Evolutionary conservation across 2,797 vertebrate genomes (phyloP).

Genomic region (Hydrocynus forskahlii): DNA sequence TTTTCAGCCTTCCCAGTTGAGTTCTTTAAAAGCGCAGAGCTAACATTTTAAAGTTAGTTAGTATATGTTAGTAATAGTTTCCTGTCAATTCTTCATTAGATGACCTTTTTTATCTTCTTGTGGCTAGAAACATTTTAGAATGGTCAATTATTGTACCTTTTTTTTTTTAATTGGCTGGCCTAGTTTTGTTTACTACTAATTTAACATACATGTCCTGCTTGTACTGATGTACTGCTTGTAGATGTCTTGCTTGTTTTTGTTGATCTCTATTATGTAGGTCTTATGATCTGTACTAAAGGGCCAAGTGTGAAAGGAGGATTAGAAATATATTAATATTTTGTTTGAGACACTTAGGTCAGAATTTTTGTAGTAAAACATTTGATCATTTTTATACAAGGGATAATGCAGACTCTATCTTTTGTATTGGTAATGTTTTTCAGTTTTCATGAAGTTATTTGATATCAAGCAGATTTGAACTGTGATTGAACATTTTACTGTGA

Average conservation of each 20-base stretch:
- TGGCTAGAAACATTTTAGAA: not conserved
- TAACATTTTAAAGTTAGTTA: not conserved
- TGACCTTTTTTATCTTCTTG: not conserved
- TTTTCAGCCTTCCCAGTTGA: too few relatives aligned
- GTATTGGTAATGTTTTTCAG: not conserved
- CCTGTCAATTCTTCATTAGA: not conserved
- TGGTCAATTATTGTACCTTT: not conserved
- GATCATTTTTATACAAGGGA: slow-evolving; percentile 1
- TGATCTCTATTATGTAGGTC: not conserved
- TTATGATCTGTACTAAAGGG: not conserved
- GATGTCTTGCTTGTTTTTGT: slow-evolving; percentile 3
- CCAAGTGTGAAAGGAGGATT: not conserved
- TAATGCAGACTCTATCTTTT: not conserved
- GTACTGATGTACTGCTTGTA: slow-evolving; percentile 17
- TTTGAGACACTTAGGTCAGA: slow-evolving; percentile 16
- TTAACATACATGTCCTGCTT: not conserved
- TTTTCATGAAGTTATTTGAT: not conserved
- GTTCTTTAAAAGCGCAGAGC: slow-evolving; percentile 6
- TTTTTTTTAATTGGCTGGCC: too few relatives aligned
- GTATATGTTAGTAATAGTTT: slow-evolving; percentile 1
- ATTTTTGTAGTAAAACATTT: slow-evolving; percentile 9
- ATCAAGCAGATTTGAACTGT: not conserved
- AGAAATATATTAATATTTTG: not conserved
- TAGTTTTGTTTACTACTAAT: not conserved
- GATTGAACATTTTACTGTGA: slow-evolving; percentile 7